Conservation (phyloP, 1,140 invertebrate species). For the Zophobas atratus region DNA sequence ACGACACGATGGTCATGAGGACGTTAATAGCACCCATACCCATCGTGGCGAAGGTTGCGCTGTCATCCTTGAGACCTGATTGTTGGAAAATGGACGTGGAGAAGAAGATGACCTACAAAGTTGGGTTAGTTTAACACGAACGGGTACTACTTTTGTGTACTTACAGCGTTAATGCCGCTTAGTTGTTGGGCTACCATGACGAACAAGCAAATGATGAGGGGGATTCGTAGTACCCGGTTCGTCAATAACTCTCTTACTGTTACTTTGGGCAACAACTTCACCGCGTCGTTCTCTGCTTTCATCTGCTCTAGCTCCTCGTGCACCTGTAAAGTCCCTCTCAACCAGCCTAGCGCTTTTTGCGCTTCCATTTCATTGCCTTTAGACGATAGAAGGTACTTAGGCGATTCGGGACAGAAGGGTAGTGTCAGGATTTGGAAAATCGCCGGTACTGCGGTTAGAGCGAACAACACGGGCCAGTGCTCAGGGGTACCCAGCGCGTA, state of each 20-base stretch:
- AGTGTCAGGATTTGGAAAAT: conserved; percentile 80
- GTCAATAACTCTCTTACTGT: conserved; percentile 80
- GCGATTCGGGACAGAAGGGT: conserved; percentile 93
- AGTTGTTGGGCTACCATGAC: conserved; percentile 93
- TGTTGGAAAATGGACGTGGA: conserved; percentile 86
- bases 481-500: conserved; percentile 78
- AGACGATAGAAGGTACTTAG: conserved; percentile 87
- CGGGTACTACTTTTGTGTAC: neutral
- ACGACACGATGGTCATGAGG: conserved; percentile 87
- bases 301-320: conserved; percentile 92
- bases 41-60: conserved; percentile 86
- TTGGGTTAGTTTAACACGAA: no score
- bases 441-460: conserved; percentile 83
- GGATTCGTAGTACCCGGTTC: conserved; percentile 82
- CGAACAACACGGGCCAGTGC: conserved; percentile 80
- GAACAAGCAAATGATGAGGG: conserved; percentile 85
- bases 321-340: conserved; percentile 83
- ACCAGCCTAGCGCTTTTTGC: conserved; percentile 82
- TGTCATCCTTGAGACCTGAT: conserved; percentile 74
- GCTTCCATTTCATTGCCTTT: conserved; percentile 83
- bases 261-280: conserved; percentile 81
- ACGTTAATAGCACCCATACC: conserved; percentile 92
- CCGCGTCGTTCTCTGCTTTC: conserved; percentile 83
- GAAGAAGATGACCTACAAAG: conserved; percentile 84
- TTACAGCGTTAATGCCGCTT: conserved; percentile 91